Evolutionary conservation across 2,113 vertebrate species (phyloP), one percentile per base, ranked within the genome.

Genomic region (Hemibagrus wyckioides): DNA sequence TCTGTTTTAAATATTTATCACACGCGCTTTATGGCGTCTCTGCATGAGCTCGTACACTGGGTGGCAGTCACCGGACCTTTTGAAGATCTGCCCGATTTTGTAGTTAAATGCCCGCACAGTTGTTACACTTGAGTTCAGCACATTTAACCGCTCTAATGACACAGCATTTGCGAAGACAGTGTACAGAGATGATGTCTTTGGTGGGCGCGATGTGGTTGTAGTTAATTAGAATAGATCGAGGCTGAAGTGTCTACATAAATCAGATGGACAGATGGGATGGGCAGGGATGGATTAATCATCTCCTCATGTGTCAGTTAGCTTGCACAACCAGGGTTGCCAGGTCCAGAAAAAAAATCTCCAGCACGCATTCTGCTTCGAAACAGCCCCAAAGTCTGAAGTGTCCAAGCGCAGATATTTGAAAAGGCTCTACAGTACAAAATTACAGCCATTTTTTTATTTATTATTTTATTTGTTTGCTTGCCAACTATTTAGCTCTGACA

Each of bases 201-300:
- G 90, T 79, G 56, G 82, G 84, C 80, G 73, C 28, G 86, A 87
- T 90, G 88, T 59, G 86, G 77, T 84, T 90, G 88, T 90, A 87
- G 88, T 91, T 90, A 92, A 90, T 88, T 90, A 89, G 89, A 91
- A 90, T 86, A 89, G 90, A 92, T 88, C 69, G 39, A 86, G 87
- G 82, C 77, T 89, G 80, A 88, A 80, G 88, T 80, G 76, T 86
- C 89, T 86, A 84, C 77, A 92, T 92, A 90, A 89, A 91, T 91
- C 90, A 92, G 79, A 77, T 69, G 67, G 89, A 90, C 91, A 90
- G 86, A 87, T 84, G 84, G 88, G 88, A 84, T 83, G 88, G 86
- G 80, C 81, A 88, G 75, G 28, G 61, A 50, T 17, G 54, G 87
- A 89, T 90, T 89, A 86, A 89, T 92, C 89, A 90, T 89, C 84